Evolutionary conservation across 2,888 invertebrate species (phyloP), one percentile per base, ranked within the genome.

Genomic region (Andrena bicolor): DNA sequence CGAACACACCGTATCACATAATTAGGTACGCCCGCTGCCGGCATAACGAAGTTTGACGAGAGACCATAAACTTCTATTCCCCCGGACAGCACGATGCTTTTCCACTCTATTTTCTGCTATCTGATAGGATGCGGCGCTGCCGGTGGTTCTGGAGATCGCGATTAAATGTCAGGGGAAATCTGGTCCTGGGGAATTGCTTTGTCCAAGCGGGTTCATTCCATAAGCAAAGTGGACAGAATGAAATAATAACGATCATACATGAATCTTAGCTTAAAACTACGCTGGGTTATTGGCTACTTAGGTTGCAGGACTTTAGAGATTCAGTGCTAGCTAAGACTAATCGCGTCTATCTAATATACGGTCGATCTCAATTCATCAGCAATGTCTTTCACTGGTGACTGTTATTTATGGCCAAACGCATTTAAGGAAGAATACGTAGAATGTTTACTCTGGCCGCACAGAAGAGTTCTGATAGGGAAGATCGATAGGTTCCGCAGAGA

Each of bases 21-120:
- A 90, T 90, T 90, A 90, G 90, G 80, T 86, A 87, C 89, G 90
- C 86, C 84, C 74, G 83, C 89, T 84, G 83, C 75, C 71, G 83
- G 81, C 79, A 77, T 84, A 90, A 89, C 89, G 80, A 84, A 86
- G 87, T 90, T 90, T 78, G 86, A 87, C 86, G 80, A 68, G 76
- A 73, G 64, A 56, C 72, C 74, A 26, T 53, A 56, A 74, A 74
- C 61, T 84, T 75, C 60, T 72, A 77, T 73, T 61, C 48, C 30
- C 7, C 49, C n/a, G 30, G 2, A n/a, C 51, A 28, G 48, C 26
- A n/a, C 58, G 7, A 68, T 28, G 8, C 49, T 81, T 61, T 51
- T 5, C 32, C 7, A 20, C 51, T 71, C 26, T 68, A n/a, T 49
- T 48, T 66, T 53, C 20, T 13, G 8, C 10, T 16, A 28, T 41